These are phyloP conservation scores for Phaonia tiefii DNA, from an alignment of 2,888 invertebrate species.

Conservation along the genomic window DNA sequence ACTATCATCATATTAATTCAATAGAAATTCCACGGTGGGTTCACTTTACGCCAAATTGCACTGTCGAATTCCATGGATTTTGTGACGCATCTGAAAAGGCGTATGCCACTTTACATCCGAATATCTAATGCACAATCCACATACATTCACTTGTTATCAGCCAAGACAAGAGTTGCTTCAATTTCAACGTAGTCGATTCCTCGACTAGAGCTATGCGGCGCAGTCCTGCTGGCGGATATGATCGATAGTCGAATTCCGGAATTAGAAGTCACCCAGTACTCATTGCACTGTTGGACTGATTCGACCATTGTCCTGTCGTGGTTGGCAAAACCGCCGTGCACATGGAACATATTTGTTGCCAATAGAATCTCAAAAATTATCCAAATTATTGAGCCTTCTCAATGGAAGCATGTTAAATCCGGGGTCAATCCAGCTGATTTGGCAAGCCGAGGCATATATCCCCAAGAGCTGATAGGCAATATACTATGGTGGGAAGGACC, in stretches of 20 bases:
- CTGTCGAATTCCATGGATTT: constrained; percentile 12
- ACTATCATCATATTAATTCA: no score
- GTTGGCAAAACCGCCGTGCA: constrained; percentile 29
- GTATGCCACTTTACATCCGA: constrained; percentile 5
- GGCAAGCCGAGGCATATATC: constrained; percentile 8
- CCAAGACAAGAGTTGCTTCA: no score
- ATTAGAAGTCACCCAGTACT: no score
- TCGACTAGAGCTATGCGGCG: no score
- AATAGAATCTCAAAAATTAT: no score
- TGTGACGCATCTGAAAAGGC: no score
- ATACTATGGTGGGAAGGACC: constrained; percentile 48
- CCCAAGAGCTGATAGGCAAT: neutral
- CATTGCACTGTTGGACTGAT: no score
- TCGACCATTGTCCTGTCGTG: no score
- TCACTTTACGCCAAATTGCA: neutral
- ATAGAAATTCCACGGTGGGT: constrained; percentile 3
- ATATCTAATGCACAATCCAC: neutral
- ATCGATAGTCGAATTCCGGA: constrained; percentile 9
- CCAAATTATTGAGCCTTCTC: neutral
- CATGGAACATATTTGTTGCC: constrained; percentile 39
- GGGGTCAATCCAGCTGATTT: constrained; percentile 39
- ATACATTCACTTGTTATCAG: no score
- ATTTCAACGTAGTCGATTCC: constrained; percentile 36
- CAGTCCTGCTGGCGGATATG: constrained; percentile 35
- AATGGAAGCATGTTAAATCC: constrained; percentile 35